phyloP scores from a whole-genome alignment of 2,113 vertebrate genomes.

The Rynchops niger region DNA sequence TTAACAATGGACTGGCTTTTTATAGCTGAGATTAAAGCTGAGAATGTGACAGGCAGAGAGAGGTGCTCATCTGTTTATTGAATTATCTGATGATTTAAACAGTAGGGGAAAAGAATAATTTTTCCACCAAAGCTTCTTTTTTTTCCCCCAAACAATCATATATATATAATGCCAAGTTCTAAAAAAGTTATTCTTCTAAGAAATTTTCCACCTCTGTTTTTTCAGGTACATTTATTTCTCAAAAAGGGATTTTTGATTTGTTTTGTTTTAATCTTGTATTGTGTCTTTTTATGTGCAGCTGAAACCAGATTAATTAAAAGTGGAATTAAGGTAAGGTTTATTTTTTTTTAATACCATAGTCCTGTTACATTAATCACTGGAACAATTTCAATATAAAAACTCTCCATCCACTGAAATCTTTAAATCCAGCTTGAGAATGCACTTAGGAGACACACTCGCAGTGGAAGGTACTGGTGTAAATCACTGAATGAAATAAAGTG shows the following conservation, averaged over 20 bases:
- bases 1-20: slow-evolving; percentile 58
- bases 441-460: not conserved
- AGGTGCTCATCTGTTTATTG: slow-evolving; percentile 47
- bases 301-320: not conserved
- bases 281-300: not conserved
- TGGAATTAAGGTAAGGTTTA: not conserved
- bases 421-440: not conserved
- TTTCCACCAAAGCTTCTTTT: not conserved
- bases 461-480: not conserved
- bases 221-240: not conserved
- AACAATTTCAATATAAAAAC: not conserved
- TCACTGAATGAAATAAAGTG: not conserved
- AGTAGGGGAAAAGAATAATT: not conserved
- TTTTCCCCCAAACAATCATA: not conserved
- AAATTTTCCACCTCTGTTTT: not conserved
- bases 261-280: slow-evolving; percentile 5
- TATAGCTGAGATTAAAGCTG: slow-evolving; percentile 58
- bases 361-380: not conserved
- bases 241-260: not conserved
- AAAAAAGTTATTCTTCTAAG: not conserved
- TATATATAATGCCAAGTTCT: not conserved
- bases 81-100: slow-evolving; percentile 45
- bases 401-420: not conserved
- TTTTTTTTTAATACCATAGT: not conserved
- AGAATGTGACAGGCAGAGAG: slow-evolving; percentile 45